These are phyloP conservation scores for Anas bernieri DNA, from an alignment of 2,797 vertebrate species.

Conservation along the genomic window DNA sequence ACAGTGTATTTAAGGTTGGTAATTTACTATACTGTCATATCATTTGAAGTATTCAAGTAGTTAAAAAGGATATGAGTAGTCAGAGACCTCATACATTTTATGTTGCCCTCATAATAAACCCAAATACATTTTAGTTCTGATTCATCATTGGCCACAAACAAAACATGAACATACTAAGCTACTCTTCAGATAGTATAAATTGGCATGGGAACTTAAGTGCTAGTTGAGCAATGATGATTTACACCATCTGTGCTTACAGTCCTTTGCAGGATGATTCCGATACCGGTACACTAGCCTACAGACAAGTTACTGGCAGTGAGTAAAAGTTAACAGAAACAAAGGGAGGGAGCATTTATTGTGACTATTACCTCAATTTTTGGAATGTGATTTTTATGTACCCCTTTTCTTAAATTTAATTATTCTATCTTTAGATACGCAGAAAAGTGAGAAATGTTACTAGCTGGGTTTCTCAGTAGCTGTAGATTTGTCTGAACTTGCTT, in stretches of 20 bases:
- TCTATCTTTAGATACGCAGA: background rate
- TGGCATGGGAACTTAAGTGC: background rate
- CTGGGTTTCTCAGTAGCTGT: background rate
- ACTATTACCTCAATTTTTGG: slow-evolving; percentile 17
- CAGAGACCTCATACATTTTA: slow-evolving; percentile 44
- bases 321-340: slow-evolving; percentile 24
- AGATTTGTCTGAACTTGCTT: slow-evolving; percentile 34
- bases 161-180: slow-evolving; percentile 30
- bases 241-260: slow-evolving; percentile 35
- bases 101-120: slow-evolving; percentile 16
- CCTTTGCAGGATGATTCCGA: slow-evolving; percentile 3
- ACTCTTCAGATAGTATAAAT: slow-evolving; percentile 44
- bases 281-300: slow-evolving; percentile 6
- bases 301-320: slow-evolving; percentile 26
- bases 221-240: slow-evolving; percentile 48
- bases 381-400: background rate
- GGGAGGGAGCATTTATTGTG: background rate
- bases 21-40: background rate
- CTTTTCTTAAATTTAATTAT: background rate
- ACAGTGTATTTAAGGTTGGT: background rate
- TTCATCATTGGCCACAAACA: slow-evolving; percentile 45
- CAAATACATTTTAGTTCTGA: slow-evolving; percentile 44
- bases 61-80: slow-evolving; percentile 43
- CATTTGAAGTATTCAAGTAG: background rate
- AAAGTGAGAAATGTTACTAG: background rate